Conservation (phyloP, 2,888 invertebrate genomes). For the Eugnorisma glareosa region DNA sequence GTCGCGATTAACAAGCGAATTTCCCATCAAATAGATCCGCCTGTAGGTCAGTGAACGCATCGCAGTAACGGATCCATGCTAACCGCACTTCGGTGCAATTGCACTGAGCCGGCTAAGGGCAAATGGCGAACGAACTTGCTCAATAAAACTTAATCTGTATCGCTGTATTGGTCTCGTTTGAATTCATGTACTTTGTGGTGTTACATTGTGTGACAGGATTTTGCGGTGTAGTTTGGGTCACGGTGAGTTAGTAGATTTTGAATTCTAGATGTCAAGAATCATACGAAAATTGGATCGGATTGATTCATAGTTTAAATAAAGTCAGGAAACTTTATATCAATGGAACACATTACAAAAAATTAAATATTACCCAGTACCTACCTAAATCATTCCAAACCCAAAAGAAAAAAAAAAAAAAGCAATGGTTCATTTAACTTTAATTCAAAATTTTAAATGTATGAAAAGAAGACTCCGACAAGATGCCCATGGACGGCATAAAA, state of each 20-base stretch:
- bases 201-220: constrained; percentile 53
- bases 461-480: no score
- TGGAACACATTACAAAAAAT: background rate
- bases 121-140: constrained; percentile 56
- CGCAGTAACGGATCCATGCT: constrained; percentile 64
- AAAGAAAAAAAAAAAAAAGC: background rate
- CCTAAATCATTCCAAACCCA: no score
- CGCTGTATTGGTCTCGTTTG: constrained; percentile 53
- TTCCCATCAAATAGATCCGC: constrained; percentile 76
- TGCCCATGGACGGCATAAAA: no score
- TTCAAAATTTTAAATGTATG: no score
- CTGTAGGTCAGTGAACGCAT: constrained; percentile 78
- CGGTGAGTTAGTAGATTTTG: background rate
- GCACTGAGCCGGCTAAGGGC: constrained; percentile 61
- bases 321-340: background rate
- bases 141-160: constrained; percentile 66
- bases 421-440: no score
- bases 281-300: background rate
- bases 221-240: constrained; percentile 19
- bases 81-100: constrained; percentile 63
- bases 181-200: constrained; percentile 36
- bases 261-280: background rate
- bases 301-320: no score
- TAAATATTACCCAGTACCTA: background rate
- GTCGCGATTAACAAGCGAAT: constrained; percentile 71